phyloP scores from a whole-genome alignment of 2,113 vertebrate species.

The Ariopsis seemanni region DNA sequence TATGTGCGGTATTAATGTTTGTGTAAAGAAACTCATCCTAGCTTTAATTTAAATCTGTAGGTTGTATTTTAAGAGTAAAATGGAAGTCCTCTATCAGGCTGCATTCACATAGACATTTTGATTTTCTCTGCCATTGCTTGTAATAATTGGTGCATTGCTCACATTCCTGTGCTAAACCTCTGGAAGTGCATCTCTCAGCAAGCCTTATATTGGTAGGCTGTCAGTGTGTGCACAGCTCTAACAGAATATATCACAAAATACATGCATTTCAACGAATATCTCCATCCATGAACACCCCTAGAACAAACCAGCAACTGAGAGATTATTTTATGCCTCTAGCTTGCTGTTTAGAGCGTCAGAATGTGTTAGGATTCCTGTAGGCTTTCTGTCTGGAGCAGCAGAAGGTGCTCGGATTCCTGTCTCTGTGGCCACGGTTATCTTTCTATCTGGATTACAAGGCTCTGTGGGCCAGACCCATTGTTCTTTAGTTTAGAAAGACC shows the following conservation, averaged over 20 bases:
- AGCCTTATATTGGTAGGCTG: not conserved
- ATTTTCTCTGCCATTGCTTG: not conserved
- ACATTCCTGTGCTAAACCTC: not conserved
- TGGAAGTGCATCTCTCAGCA: not conserved
- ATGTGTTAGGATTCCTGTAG: no score
- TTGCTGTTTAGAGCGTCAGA: no score
- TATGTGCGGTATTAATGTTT: not conserved
- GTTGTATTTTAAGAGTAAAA: not conserved
- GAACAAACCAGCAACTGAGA: not conserved
- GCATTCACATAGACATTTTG: not conserved
- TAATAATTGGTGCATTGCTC: not conserved
- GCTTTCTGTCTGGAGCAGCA: no score
- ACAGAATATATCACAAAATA: not conserved
- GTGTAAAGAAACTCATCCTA: not conserved
- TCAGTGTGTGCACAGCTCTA: no score
- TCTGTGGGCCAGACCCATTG: no score
- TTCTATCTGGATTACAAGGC: no score
- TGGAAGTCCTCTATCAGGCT: not conserved
- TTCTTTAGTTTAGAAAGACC: no score
- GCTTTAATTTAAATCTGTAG: not conserved
- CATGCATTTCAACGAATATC: not conserved
- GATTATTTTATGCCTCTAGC: no score
- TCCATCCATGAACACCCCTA: not conserved
- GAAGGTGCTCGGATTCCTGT: no score
- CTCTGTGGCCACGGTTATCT: no score